phyloP scores from a whole-genome alignment of 2,113 vertebrate species.

The Galemys pyrenaicus region DNA sequence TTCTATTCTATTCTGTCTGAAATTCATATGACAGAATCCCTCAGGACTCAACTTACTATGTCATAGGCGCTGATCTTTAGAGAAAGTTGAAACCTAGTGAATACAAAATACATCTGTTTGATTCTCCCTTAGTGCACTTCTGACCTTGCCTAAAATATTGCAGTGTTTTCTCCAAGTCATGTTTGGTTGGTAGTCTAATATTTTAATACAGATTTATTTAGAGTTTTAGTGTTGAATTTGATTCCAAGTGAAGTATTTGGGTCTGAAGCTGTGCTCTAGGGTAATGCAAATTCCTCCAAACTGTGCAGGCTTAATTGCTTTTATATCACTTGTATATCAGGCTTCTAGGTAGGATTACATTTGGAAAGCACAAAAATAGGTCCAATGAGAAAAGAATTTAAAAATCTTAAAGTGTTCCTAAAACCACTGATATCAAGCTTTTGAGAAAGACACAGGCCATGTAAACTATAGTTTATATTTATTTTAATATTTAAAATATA shows the following conservation, averaged over 20 bases:
- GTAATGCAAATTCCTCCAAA: not conserved
- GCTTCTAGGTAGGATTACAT: not conserved
- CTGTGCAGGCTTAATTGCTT: not conserved
- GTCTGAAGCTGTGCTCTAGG: not conserved
- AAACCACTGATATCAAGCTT: not conserved
- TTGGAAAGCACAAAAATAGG: constrained; percentile 2
- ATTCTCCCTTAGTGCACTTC: not conserved
- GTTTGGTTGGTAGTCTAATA: constrained; percentile 2
- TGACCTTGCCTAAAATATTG: constrained; percentile 10
- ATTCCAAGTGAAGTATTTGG: not conserved
- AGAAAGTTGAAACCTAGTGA: not conserved
- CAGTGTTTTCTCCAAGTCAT: not conserved
- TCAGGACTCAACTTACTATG: not conserved
- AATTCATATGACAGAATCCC: not conserved
- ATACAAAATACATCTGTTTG: not conserved
- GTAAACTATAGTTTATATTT: not conserved
- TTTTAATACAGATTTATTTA: constrained; percentile 43
- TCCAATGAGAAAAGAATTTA: not conserved
- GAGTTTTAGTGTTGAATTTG: not conserved
- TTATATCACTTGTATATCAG: not conserved
- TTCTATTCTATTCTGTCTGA: not conserved
- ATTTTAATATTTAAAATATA: not conserved
- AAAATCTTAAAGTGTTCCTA: not conserved
- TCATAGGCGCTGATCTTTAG: not conserved
- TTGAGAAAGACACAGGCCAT: not conserved